Base-by-base conservation (phyloP, 2,113 vertebrate genomes). In the Lophura nycthemera region DNA sequence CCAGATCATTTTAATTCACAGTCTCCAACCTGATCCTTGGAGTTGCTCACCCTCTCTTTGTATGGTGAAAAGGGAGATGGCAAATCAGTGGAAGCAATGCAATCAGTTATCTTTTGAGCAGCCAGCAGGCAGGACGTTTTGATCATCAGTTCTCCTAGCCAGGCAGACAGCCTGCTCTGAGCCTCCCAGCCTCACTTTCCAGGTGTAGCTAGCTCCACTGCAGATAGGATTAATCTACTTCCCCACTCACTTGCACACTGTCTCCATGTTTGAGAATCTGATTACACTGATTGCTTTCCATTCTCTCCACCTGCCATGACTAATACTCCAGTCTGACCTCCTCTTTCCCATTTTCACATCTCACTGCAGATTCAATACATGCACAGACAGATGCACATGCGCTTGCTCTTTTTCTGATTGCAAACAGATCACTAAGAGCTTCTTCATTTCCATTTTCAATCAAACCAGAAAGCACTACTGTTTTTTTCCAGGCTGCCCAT, bases 251-350 rank as follows among this genome's bases (percentile, higher is more conserved):
- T 93, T 76, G 77, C 78, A 83, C 78, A 88, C 90, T 77, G 50
- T 60, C 65, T 90, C 88, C 91, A 93, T 91, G 82, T 75, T 92
- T 91, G 61, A 50, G 76, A 93, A 95, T 91, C 86, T 82, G 88
- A 95, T 96, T 94, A 94, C 81, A 90, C 50, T 82, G 63, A 95
- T 65, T 94, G 81, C 48, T 90, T 74, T 88, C 67, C 81, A 79
- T 92, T 89, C 64, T 95, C 83, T 90, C 89, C 86, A 95, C 87
- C 94, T 97, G 92, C 50, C 7, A 80, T 77, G 78, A 78, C 82
- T 86, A 96, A 89, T 60, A 42, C 79, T 88, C 77, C 59, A 42
- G 59, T 52, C 88, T 84, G 87, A 91, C 69, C 78, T 78, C 40
- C 69, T 85, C 77, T 84, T 89, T 82, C 65, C 63, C 42, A 13